These are phyloP conservation scores for Wasmannia auropunctata DNA, from an alignment of 1,140 invertebrate genomes.

Conservation along the genomic window DNA sequence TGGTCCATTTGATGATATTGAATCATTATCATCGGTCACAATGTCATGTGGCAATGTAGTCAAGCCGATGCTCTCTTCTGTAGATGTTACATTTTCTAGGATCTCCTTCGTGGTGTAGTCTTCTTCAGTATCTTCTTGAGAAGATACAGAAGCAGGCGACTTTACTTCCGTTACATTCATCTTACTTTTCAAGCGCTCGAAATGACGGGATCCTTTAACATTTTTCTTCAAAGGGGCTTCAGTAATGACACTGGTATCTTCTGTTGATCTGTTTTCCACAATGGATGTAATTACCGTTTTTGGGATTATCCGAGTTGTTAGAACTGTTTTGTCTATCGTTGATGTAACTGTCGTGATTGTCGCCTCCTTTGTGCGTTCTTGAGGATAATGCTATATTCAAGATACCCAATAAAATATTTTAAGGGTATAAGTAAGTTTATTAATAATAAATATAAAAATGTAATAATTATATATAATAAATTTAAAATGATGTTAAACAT, in stretches of 20 bases:
- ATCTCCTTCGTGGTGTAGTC: neutral
- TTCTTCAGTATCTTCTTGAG: neutral
- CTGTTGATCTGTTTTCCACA: neutral
- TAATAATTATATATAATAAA: too few species aligned
- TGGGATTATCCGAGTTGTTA: neutral
- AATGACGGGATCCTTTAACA: neutral
- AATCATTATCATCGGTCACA: neutral
- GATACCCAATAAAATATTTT: neutral
- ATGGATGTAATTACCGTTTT: neutral
- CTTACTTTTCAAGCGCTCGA: neutral
- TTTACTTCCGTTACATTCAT: neutral
- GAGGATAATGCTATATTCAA: conserved; percentile 5
- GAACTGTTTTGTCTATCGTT: neutral
- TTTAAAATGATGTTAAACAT: neutral
- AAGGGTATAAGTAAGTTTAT: neutral
- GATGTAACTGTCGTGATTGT: neutral
- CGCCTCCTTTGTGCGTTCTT: neutral
- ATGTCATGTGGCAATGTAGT: neutral
- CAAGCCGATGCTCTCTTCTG: neutral
- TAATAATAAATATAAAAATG: conserved; percentile 8
- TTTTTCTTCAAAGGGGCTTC: neutral
- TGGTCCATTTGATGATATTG: neutral
- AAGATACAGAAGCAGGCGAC: neutral
- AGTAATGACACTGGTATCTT: neutral
- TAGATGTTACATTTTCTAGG: neutral